These are phyloP conservation scores for Pseudococcus longispinus DNA, from an alignment of 2,888 invertebrate genomes.

Conservation along the genomic window DNA sequence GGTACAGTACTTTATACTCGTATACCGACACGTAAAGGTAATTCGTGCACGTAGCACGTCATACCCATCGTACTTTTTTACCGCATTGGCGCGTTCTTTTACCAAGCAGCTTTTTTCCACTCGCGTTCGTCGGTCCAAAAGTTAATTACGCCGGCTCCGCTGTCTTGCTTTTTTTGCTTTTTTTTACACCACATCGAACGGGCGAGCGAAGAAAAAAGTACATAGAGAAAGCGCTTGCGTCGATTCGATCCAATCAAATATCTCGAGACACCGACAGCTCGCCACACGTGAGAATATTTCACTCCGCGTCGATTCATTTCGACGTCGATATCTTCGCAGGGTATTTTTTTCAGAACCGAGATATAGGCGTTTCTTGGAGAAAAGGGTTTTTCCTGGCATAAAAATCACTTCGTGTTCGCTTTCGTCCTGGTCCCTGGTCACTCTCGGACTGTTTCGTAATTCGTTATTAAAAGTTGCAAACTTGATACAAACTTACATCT, in stretches of 20 bases:
- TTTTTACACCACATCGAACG: not conserved
- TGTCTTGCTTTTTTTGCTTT: not conserved
- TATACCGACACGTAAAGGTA: conserved; percentile 31
- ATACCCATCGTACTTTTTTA: not conserved
- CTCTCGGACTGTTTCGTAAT: conserved; percentile 7
- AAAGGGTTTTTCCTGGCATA: not conserved
- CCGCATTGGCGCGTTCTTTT: conserved; percentile 31
- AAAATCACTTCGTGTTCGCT: conserved; percentile 15
- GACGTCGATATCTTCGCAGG: not conserved
- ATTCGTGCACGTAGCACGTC: conserved; percentile 7
- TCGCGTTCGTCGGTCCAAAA: not conserved
- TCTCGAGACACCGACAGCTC: not conserved
- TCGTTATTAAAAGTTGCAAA: not conserved
- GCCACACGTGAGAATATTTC: not conserved
- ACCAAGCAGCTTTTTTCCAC: not conserved
- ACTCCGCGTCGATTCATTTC: not conserved
- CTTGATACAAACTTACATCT: not conserved
- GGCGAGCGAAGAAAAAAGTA: not conserved
- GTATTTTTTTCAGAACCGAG: not conserved
- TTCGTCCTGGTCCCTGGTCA: not conserved
- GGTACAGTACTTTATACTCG: not conserved
- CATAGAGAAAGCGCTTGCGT: conserved; percentile 2
- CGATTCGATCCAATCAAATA: conserved; percentile 6
- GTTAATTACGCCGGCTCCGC: conserved; percentile 10
- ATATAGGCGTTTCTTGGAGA: not conserved